Base-by-base conservation (phyloP, 2,113 vertebrate species). In the Chitala chitala region DNA sequence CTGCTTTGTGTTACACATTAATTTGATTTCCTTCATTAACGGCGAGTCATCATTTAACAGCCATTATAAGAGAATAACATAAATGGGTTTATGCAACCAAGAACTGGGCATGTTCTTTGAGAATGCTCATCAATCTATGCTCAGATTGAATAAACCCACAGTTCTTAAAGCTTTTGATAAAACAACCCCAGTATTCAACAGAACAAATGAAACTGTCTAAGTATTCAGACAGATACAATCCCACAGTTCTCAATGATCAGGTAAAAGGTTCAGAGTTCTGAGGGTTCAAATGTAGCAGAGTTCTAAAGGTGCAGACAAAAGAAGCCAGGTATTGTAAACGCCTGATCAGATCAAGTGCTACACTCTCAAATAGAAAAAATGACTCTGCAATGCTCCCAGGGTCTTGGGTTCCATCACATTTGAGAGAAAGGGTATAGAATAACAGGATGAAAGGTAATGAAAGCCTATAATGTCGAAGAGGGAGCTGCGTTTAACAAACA, bases 401-500 rank as follows among this genome's bases (percentile, higher is more conserved):
- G 63, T 77, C 65, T 68, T 69, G 50, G 8, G 58, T 77, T 74
- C 24, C 76, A 70, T 58, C 50, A 12, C 29, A 20, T 63, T 59
- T 36, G 65, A 72, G 42, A 66, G 65, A 75, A 71, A 6, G 55
- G 44, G 13, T 24, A n/a, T 70, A 76, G 71, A 51, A 66, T 29
- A 73, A 38, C 61, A 44, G 31, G 3, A 12, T 54, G 56, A 54
- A 46, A 33, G 48, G 48, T 61, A 68, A 42, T 63, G 17, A 78
- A 74, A 80, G 71, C 38, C 73, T 26, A 63, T 29, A 3, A 63
- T 24, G 22, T 70, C 65, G 48, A 81, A 76, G 65, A 13, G 76
- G 66, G 50, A 10, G 56, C 71, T 76, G 46, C 68, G 40, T 40
- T 71, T 53, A 42, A 48, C 55, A 81, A 73, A 73, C 63, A 75